Percentiles rank a stretch among this genome's conserved stretches.
Evolutionary conservation across 2,113 vertebrate species (phyloP).

Genomic region (Xyliphius kryptos): DNA sequence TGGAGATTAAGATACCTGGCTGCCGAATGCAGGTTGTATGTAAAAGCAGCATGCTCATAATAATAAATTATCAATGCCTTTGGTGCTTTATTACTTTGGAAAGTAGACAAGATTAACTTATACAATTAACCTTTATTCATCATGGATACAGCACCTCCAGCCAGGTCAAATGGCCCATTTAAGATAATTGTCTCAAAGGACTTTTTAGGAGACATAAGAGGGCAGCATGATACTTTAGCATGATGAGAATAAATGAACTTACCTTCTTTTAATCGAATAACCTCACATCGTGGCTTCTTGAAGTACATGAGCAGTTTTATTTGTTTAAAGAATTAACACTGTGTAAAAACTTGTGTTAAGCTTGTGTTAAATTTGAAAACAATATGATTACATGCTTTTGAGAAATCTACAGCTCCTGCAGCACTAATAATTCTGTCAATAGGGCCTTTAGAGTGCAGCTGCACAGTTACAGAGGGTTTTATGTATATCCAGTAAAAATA

Average conservation of each 20-base stretch:
- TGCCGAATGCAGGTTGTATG: constrained; percentile 46
- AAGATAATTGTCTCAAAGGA: constrained; percentile 51
- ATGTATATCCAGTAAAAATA: constrained; percentile 77
- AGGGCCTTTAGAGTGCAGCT: constrained; percentile 68
- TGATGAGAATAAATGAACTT: constrained; percentile 12
- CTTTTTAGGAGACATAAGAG: constrained; percentile 39
- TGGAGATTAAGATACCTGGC: constrained; percentile 38
- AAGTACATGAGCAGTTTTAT: neutral
- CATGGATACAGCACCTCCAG: constrained; percentile 54
- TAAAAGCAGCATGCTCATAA: constrained; percentile 41
- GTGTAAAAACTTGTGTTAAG: too few species aligned
- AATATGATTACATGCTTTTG: constrained; percentile 70
- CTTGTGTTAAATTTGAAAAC: constrained; percentile 48
- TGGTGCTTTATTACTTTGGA: constrained; percentile 51
- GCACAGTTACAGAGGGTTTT: constrained; percentile 70
- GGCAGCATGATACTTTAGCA: constrained; percentile 26
- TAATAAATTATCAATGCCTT: constrained; percentile 48
- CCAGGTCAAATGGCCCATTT: constrained; percentile 55
- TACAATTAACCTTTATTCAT: constrained; percentile 65
- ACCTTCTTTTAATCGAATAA: too few species aligned
- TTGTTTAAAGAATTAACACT: too few species aligned
- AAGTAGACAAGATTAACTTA: constrained; percentile 59
- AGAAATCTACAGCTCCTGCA: constrained; percentile 64
- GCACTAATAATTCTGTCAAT: constrained; percentile 71
- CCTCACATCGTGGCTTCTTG: neutral